Evolutionary conservation across 2,113 vertebrate species (phyloP).

Genomic region (Plecturocebus donacophilus): DNA sequence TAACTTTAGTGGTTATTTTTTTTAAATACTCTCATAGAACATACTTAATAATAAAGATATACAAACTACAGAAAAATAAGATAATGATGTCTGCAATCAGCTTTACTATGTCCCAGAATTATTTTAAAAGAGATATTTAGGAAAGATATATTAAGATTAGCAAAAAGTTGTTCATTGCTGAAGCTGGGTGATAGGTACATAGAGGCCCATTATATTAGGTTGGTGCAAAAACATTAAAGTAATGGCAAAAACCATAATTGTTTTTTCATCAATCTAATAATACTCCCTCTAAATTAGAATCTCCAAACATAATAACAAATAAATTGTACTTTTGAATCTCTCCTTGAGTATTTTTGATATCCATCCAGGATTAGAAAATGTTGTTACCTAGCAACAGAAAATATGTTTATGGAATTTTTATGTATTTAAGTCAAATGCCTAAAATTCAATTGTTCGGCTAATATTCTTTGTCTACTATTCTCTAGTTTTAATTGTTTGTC

Average conservation of each 20-base stretch:
- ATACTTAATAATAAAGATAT: not conserved
- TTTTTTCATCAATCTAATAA: not conserved
- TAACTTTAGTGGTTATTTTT: not conserved
- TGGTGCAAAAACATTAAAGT: too few species aligned
- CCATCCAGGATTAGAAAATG: not conserved
- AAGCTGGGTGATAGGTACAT: not conserved
- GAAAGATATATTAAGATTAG: not conserved
- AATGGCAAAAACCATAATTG: too few species aligned
- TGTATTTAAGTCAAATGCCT: not conserved
- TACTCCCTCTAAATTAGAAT: not conserved
- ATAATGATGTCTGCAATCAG: not conserved
- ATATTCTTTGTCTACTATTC: not conserved
- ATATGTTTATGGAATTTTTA: not conserved
- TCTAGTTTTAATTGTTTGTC: not conserved
- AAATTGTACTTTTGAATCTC: not conserved
- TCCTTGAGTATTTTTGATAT: not conserved
- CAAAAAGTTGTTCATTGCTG: not conserved
- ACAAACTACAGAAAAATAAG: not conserved
- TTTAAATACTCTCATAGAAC: not conserved
- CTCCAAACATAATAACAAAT: not conserved
- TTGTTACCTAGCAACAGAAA: not conserved
- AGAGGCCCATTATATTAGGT: not conserved
- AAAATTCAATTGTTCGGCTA: not conserved
- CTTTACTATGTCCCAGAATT: not conserved
- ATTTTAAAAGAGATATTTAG: not conserved